Conservation (phyloP, 2,888 invertebrate species). For the Cartodere bifasciata region DNA sequence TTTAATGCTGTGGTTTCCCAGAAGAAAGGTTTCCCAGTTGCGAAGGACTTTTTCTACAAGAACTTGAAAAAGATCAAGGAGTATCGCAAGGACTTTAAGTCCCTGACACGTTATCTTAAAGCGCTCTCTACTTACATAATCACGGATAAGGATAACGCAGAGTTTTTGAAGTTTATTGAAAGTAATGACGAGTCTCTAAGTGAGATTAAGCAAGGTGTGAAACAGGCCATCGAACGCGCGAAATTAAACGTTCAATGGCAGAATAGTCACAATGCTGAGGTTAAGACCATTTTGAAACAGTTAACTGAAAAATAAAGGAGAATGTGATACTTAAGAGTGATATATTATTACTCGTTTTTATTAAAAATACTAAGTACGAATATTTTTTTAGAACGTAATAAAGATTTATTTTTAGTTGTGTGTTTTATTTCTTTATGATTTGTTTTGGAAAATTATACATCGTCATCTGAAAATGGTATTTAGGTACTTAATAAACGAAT, state of each 20-base stretch:
- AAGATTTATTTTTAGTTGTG: no score
- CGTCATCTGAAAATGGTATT: no score
- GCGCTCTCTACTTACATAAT: neutral
- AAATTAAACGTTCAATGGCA: conserved; percentile 66
- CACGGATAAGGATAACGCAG: neutral
- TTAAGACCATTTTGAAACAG: conserved; percentile 10
- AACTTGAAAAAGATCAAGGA: conserved; percentile 49
- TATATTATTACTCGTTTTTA: no score
- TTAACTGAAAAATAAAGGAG: neutral
- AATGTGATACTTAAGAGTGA: conserved; percentile 1
- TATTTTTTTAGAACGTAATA: no score
- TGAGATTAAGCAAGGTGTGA: conserved; percentile 53
- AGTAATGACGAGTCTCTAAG: conserved; percentile 45
- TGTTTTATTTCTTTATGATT: no score
- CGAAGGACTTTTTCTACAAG: conserved; percentile 55
- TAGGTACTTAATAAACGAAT: no score
- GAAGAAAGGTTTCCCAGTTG: conserved; percentile 53
- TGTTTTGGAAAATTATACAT: no score
- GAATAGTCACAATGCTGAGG: conserved; percentile 36
- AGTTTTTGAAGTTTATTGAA: conserved; percentile 43
- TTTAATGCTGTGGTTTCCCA: conserved; percentile 50
- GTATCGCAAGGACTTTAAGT: conserved; percentile 27
- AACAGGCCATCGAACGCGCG: conserved; percentile 62
- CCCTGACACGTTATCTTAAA: neutral
- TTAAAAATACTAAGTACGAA: no score